Base-by-base conservation (phyloP, 2,113 vertebrate species). In the Pluvianellus socialis region DNA sequence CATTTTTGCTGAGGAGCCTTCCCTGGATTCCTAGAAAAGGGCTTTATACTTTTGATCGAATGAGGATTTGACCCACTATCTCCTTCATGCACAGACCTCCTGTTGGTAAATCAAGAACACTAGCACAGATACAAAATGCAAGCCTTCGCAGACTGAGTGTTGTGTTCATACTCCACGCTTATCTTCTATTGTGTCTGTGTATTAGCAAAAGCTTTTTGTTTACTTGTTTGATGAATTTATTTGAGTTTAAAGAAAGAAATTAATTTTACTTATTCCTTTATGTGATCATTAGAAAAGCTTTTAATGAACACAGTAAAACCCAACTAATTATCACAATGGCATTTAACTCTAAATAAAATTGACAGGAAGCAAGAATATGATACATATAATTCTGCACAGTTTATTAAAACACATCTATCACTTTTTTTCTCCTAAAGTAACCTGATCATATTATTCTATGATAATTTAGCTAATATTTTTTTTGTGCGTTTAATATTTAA, bases 311-410 rank as follows among this genome's bases (percentile, higher is more conserved):
- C 93, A 97, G 98, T 98, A 98, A 98, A 98, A 96, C 96, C 98
- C 98, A 98, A 98, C 98, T 98, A 98, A 98, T 98, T 98, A 98
- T 97, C 58, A 28, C 94, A 92, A 97, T 92, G 97, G 98, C 98
- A 98, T 98, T 98, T 98, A 96, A 98, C 98, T 98, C 98, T 98
- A 99, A 99, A 99, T 99, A 99, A 99, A 99, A 99, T 98, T 99
- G 98, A 98, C 98, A 98, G 97, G 97, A 98, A 98, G 98, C 98
- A 98, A 97, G 97, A 97, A 97, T 96, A 97, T 96, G 96, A 98
- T 94, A 96, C 97, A 97, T 97, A 98, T 97, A 98, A 97, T 98
- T 98, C 98, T 98, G 96, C 97, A 97, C 94, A 87, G 97, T 98
- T 98, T 99, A 99, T 99, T 99, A 99, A 99, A 98, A 98, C 94